Base-by-base conservation (phyloP, 2,113 vertebrate species). In the Tetrax tetrax region DNA sequence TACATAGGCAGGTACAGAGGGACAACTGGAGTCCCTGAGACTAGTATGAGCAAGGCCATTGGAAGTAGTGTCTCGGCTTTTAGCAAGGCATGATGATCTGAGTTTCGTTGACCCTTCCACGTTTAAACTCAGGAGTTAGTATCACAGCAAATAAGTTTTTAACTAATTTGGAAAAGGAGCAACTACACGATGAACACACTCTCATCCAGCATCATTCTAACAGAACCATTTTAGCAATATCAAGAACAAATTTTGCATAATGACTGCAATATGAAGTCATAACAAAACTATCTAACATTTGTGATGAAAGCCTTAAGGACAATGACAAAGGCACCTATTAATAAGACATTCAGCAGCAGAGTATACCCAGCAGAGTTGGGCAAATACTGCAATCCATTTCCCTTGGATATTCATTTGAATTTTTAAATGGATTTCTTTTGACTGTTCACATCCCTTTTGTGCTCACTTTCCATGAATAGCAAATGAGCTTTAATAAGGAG, bases 401-500 rank as follows among this genome's bases (percentile, higher is more conserved):
- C 92, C 83, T 53, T 82, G 94, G 90, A 96, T 82, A 95, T 95
- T 92, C 10, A 90, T 87, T 94, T 75, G 72, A 92, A 91, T 96
- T 95, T 95, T 95, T 82, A 90, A 94, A 95, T 92, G 68, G 4
- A 28, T 87, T 94, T 90, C 71, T 86, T 93, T 92, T 95, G 86
- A 92, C 92, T 89, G 72, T 65, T 96, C 72, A 64, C 90, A 81
- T 92, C 85, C 82, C 90, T 81, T 96, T 96, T 96, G 93, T 96
- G 92, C 85, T 96, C 88, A 83, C 43, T 96, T 94, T 82, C 84
- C 81, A 88, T 94, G 77, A 96, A 93, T 88, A 96, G 83, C 38
- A 93, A 96, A 96, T 92, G 79, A 93, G 92, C 64, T 96, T 94
- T 92, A 96, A 96, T 95, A 96, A 95, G 80, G 70, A n/a, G 65